Percentiles rank a stretch among this genome's conserved stretches.
Conservation (phyloP, 1,140 invertebrate species). For the Zaprionus tsacasi region DNA sequence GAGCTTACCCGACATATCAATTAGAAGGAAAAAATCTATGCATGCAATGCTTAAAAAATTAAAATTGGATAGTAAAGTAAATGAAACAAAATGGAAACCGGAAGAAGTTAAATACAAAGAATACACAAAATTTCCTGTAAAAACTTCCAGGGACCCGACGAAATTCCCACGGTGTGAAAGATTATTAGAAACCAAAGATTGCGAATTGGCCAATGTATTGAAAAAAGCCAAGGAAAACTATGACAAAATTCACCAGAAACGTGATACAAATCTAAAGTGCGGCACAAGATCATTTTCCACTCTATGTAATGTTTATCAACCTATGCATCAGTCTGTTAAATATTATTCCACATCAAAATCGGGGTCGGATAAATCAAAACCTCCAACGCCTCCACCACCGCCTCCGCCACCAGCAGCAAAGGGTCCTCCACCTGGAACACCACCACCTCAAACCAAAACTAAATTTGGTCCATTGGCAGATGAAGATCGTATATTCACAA, state of each 20-base stretch:
- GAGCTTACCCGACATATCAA: background rate
- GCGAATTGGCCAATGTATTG: background rate
- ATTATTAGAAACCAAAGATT: slow-evolving; percentile 25
- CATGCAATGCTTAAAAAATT: background rate
- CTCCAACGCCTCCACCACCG: slow-evolving; percentile 20
- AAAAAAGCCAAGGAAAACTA: slow-evolving; percentile 4
- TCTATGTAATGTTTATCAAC: background rate
- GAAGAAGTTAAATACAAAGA: slow-evolving; percentile 8
- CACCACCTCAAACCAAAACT: slow-evolving; percentile 67
- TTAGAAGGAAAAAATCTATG: background rate
- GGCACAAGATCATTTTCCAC: background rate
- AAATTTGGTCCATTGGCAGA: slow-evolving; percentile 67
- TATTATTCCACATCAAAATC: slow-evolving; percentile 15
- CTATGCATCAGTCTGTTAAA: background rate
- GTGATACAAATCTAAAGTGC: background rate
- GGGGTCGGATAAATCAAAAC: slow-evolving; percentile 9
- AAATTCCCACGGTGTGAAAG: slow-evolving; percentile 27
- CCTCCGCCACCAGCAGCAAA: slow-evolving; percentile 12
- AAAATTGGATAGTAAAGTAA: background rate
- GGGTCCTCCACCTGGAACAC: slow-evolving; percentile 62
- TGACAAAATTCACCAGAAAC: background rate
- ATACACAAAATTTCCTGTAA: slow-evolving; percentile 13
- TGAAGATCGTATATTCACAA: slow-evolving; percentile 71
- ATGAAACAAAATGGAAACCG: background rate
- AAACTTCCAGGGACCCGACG: too few relatives aligned